Conservation (phyloP, 2,888 invertebrate species). For the Nymphalis polychloros region DNA sequence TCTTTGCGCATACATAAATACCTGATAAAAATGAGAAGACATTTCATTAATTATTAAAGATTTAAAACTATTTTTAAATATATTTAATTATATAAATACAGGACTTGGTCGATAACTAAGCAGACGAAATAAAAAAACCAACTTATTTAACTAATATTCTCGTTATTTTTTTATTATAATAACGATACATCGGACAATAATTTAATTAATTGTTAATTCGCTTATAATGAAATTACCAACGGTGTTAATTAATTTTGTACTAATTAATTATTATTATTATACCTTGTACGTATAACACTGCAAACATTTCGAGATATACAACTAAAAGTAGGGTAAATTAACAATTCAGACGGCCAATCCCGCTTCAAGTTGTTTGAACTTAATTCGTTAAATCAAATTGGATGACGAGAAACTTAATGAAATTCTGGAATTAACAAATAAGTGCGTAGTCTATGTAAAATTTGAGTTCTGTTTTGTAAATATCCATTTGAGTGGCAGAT, state of each 20-base stretch:
- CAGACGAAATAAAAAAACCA: no score
- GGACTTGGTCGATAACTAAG: no score
- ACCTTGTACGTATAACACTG: background rate
- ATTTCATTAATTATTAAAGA: no score
- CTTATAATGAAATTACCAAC: background rate
- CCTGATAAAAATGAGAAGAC: no score
- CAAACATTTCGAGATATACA: background rate
- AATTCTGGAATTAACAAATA: conserved; percentile 6
- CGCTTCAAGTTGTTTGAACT: conserved; percentile 7
- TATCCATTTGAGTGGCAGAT: no score
- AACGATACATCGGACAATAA: background rate
- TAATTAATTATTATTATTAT: background rate
- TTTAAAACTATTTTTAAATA: no score
- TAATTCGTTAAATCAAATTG: conserved; percentile 10
- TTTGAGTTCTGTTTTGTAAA: no score
- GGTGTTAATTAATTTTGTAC: background rate
- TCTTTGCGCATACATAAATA: no score
- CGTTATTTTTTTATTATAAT: no score
- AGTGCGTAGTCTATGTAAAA: background rate
- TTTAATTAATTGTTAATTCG: background rate
- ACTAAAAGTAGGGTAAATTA: conserved; percentile 5
- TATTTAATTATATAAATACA: no score
- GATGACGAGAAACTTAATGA: conserved; percentile 4
- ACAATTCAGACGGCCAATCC: background rate
- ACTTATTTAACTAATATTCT: no score